Evolutionary conservation across 2,797 vertebrate genomes (phyloP).

Genomic region (Myotis myotis): DNA sequence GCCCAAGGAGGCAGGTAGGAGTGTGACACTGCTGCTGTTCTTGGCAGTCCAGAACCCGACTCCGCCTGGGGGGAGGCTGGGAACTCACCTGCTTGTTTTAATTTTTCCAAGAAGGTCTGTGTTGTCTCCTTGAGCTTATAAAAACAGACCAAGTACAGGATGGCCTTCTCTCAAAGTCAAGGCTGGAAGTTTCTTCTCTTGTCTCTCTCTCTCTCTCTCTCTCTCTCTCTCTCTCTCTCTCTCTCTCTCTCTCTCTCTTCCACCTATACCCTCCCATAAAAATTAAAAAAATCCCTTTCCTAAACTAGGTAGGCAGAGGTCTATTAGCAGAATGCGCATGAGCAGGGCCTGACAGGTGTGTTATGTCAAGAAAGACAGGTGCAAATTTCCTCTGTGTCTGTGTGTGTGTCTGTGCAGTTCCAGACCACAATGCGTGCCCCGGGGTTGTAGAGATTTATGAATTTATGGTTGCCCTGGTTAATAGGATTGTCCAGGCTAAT

Average conservation of each 20-base stretch:
- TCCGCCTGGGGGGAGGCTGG: conserved; percentile 68
- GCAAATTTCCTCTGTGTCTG: conserved; percentile 88
- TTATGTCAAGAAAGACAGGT: conserved; percentile 92
- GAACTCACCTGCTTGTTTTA: conserved; percentile 75
- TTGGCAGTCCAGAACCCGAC: conserved; percentile 61
- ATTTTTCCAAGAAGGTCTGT: conserved; percentile 78
- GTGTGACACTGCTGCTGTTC: conserved; percentile 63
- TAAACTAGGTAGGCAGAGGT: conserved; percentile 72
- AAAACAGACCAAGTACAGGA: conserved; percentile 55
- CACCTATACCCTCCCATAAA: conserved; percentile 11
- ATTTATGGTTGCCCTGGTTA: conserved; percentile 79
- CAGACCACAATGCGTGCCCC: conserved; percentile 81
- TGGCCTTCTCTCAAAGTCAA: conserved; percentile 70
- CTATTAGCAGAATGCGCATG: conserved; percentile 85
- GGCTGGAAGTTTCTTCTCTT: conserved; percentile 48
- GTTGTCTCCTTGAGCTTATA: conserved; percentile 69
- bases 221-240: neutral
- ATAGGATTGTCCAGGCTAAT: conserved; percentile 70
- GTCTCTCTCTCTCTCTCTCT: neutral
- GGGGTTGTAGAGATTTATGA: conserved; percentile 81
- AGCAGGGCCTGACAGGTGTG: conserved; percentile 92
- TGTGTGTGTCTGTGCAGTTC: conserved; percentile 86
- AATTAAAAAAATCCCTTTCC: conserved; percentile 66
- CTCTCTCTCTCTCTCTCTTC: neutral
- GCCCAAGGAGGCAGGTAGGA: conserved; percentile 65